phyloP scores from a whole-genome alignment of 2,797 vertebrate genomes.

The Anguilla megastoma region DNA sequence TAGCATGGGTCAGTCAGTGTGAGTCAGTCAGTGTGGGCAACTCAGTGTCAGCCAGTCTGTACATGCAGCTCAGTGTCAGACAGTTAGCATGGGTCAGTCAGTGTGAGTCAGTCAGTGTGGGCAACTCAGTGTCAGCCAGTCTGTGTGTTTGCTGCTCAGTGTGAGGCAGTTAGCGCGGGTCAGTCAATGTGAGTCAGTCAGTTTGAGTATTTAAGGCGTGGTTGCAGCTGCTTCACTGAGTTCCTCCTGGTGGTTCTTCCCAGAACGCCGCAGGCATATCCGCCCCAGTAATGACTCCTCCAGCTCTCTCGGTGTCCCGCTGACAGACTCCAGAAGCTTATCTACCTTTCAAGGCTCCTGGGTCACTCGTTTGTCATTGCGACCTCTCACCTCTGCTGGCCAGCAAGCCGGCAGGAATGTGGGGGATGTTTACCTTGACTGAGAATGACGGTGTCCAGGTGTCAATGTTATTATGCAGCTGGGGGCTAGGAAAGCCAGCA shows the following conservation, averaged over 20 bases:
- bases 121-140: slow-evolving; percentile 39
- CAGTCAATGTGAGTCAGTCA: neutral
- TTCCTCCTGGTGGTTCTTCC: neutral
- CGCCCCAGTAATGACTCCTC: neutral
- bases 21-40: slow-evolving; percentile 22
- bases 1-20: neutral
- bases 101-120: neutral
- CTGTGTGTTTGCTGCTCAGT: slow-evolving; percentile 25
- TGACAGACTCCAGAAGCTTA: slow-evolving; percentile 14
- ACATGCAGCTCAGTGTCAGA: slow-evolving; percentile 21
- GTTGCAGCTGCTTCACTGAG: neutral
- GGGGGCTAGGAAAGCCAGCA: neutral
- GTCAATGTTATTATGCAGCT: neutral
- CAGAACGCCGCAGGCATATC: neutral
- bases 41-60: slow-evolving; percentile 37
- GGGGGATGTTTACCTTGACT: slow-evolving; percentile 14
- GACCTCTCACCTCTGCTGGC: neutral
- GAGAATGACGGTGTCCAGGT: slow-evolving; percentile 17
- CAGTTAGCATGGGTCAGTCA: slow-evolving; percentile 22
- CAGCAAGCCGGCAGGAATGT: neutral
- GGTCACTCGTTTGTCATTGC: slow-evolving; percentile 15
- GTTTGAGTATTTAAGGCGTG: neutral
- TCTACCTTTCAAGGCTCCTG: neutral
- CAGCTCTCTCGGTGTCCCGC: neutral
- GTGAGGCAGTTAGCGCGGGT: neutral